Conservation (phyloP, 2,797 vertebrate species). For the Mallotus villosus region DNA sequence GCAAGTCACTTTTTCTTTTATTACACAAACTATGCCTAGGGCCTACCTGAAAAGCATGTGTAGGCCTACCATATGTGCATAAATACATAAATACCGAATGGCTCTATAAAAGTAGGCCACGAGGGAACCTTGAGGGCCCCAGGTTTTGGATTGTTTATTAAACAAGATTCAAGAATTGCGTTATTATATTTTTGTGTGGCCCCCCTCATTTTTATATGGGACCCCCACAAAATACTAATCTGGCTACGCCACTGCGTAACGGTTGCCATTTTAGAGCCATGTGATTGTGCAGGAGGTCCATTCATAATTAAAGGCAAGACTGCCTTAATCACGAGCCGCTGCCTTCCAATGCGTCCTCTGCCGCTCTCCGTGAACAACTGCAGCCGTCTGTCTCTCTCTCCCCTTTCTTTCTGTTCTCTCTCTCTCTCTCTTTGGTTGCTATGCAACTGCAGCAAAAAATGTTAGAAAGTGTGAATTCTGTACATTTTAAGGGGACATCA, state of each 20-base stretch:
- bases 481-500: constrained; percentile 71
- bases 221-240: too few relatives aligned
- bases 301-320: constrained; percentile 79
- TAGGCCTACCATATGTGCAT: too few relatives aligned
- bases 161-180: too few relatives aligned
- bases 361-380: constrained; percentile 70
- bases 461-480: constrained; percentile 60
- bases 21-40: too few relatives aligned
- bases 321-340: constrained; percentile 71
- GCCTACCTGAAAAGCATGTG: too few relatives aligned
- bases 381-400: constrained; percentile 45
- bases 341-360: constrained; percentile 62
- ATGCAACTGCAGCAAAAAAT: constrained; percentile 75
- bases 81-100: too few relatives aligned
- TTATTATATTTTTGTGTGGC: too few relatives aligned
- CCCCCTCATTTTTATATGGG: too few relatives aligned
- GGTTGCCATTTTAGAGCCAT: constrained; percentile 65
- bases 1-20: too few relatives aligned
- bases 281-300: constrained; percentile 68
- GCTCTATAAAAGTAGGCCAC: too few relatives aligned
- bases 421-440: constrained; percentile 65
- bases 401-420: not conserved
- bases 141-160: too few relatives aligned
- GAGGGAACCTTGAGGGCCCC: too few relatives aligned
- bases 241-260: constrained; percentile 35